phyloP scores from a whole-genome alignment of 2,888 invertebrate species.

The Neoascia interrupta region DNA sequence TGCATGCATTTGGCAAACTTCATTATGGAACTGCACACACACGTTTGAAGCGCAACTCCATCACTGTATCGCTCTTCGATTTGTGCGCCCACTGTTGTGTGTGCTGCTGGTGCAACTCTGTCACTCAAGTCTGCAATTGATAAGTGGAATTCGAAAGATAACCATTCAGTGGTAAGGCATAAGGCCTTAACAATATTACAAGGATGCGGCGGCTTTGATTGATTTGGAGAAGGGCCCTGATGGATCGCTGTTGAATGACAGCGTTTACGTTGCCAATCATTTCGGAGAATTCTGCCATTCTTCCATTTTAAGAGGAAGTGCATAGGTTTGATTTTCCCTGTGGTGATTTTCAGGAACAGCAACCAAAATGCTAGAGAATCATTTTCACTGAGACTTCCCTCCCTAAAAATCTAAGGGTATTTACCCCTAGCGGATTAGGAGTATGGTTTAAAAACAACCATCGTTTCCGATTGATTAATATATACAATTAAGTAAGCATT shows the following conservation, averaged over 20 bases:
- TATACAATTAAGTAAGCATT: too few species aligned
- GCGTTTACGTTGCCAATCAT: neutral
- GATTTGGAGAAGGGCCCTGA: neutral
- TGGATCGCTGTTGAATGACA: neutral
- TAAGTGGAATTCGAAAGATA: conserved; percentile 17
- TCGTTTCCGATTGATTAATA: too few species aligned
- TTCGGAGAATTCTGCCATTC: too few species aligned
- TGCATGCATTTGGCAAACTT: conserved; percentile 48
- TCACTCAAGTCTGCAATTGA: neutral
- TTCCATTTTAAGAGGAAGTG: too few species aligned
- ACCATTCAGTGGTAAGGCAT: neutral
- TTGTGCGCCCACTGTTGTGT: too few species aligned
- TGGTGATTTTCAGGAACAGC: too few species aligned
- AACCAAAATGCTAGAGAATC: too few species aligned
- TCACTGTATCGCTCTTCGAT: neutral
- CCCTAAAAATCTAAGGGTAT: too few species aligned
- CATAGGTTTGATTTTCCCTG: too few species aligned
- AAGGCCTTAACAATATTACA: conserved; percentile 3
- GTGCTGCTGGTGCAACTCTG: neutral
- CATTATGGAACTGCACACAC: conserved; percentile 36
- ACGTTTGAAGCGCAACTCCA: conserved; percentile 26
- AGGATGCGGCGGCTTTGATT: conserved; percentile 9
- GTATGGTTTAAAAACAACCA: too few species aligned
- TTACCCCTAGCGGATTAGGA: too few species aligned
- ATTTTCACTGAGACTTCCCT: too few species aligned